Base-by-base conservation (phyloP, 2,113 vertebrate genomes). In the Calcarius ornatus region DNA sequence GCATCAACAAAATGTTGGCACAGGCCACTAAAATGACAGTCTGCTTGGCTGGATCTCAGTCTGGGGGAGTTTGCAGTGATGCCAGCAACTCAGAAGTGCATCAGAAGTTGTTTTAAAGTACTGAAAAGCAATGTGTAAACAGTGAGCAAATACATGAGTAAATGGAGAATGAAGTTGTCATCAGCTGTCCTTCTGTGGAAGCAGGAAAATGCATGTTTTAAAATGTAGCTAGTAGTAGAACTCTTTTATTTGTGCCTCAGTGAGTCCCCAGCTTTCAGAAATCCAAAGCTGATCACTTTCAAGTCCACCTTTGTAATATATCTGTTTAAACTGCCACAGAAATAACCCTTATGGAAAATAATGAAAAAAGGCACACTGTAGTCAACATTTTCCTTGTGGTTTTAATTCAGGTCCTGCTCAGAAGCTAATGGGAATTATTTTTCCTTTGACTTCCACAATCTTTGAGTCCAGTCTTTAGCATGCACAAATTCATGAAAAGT, bases 101-200 rank as follows among this genome's bases (percentile, higher is more conserved):
- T 37, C 81, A 92, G 65, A 88, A 88, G 60, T 69, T 93, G 81
- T 71, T 81, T 76, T 61, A 81, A 82, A 68, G 37, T 63, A 84
- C 37, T 81, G 94, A 90, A 93, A 83, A 93, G 63, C 54, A 80
- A 35, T 2, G 2, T 64, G 33, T 90, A 94, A 93, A 94, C 79
- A 81, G 80, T 80, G 63, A 88, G 43, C 13, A 68, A 86, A 88
- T 40, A 47, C 31, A 23, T 45, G 48, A 94, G 73, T 73, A 66
- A 93, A 69, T 38, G 27, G 53, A 81, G 90, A 89, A 75, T 59
- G 73, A 94, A 90, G 77, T 85, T 95, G 73, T 94, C 81, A 72
- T 92, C 59, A 60, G 35, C 77, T 88, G 63, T 85, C 77, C 50
- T 59, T 77, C 78, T 43, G 42, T 42, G 28, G 47, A 84, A 86